Conservation (phyloP, 1,140 invertebrate genomes). For the Trichoplusia ni region DNA sequence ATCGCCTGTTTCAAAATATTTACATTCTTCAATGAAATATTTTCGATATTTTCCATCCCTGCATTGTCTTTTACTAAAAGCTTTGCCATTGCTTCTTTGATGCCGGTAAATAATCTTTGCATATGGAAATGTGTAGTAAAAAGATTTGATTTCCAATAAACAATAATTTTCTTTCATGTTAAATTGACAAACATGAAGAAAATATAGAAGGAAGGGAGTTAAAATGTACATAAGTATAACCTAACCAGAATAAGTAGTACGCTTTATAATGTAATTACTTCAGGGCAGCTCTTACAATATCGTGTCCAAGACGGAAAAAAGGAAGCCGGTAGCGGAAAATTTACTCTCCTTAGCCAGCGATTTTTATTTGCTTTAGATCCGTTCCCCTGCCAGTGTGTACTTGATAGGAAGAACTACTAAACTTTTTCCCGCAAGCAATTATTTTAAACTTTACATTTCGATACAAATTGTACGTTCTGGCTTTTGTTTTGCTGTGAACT, state of each 20-base stretch:
- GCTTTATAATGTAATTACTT: constrained; percentile 28
- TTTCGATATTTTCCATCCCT: neutral
- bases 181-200: too few relatives aligned
- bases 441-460: constrained; percentile 31
- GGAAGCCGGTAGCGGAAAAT: constrained; percentile 32
- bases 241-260: too few relatives aligned
- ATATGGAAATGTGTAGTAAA: too few relatives aligned
- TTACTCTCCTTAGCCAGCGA: constrained; percentile 26
- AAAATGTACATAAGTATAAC: too few relatives aligned
- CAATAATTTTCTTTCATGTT: too few relatives aligned
- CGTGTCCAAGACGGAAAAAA: constrained; percentile 27
- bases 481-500: constrained; percentile 17
- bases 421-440: constrained; percentile 24
- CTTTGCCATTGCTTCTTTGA: too few relatives aligned
- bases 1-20: neutral
- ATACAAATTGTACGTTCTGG: constrained; percentile 1
- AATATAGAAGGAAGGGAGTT: too few relatives aligned
- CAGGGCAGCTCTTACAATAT: constrained; percentile 5
- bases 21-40: neutral
- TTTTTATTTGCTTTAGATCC: constrained; percentile 32
- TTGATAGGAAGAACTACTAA: constrained; percentile 18
- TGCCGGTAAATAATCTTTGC: too few relatives aligned
- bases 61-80: neutral
- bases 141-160: too few relatives aligned
- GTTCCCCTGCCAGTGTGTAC: constrained; percentile 22